Conservation (phyloP, 2,113 vertebrate species). For the Cephalopholis sonnerati region DNA sequence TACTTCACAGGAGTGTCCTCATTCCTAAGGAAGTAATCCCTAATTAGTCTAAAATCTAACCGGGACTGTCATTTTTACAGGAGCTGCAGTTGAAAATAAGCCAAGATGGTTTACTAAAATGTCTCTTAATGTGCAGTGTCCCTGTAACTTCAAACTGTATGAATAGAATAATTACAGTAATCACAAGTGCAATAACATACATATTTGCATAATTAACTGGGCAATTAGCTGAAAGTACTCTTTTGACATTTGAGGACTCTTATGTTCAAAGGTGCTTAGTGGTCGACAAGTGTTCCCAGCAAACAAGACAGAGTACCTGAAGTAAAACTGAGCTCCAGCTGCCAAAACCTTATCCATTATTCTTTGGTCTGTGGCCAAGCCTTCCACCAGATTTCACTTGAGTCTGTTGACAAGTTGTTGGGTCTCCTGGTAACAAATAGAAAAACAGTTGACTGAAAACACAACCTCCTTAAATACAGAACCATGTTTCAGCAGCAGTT, state of each 20-base stretch:
- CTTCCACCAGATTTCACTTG: too few species aligned
- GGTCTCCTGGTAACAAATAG: slow-evolving; percentile 7
- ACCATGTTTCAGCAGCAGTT: not conserved
- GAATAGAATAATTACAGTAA: too few species aligned
- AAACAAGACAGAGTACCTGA: not conserved
- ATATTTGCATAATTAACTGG: not conserved
- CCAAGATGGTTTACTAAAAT: too few species aligned
- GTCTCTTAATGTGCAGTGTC: too few species aligned
- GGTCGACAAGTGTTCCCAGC: not conserved
- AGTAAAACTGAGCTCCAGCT: not conserved
- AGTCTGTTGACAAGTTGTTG: not conserved
- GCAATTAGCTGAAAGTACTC: not conserved
- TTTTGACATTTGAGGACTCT: not conserved
- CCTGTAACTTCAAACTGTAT: too few species aligned
- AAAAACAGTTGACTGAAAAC: slow-evolving; percentile 10
- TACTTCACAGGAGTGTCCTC: not conserved
- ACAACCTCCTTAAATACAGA: not conserved
- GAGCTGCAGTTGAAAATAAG: too few species aligned
- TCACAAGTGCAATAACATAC: not conserved
- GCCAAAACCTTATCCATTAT: not conserved
- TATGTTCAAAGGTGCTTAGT: not conserved
- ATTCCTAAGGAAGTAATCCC: too few species aligned
- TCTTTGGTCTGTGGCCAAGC: not conserved
- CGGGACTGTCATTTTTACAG: too few species aligned
- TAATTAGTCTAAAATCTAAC: not conserved